Base-by-base conservation (phyloP, 2,113 vertebrate genomes). In the Hyla sarda region DNA sequence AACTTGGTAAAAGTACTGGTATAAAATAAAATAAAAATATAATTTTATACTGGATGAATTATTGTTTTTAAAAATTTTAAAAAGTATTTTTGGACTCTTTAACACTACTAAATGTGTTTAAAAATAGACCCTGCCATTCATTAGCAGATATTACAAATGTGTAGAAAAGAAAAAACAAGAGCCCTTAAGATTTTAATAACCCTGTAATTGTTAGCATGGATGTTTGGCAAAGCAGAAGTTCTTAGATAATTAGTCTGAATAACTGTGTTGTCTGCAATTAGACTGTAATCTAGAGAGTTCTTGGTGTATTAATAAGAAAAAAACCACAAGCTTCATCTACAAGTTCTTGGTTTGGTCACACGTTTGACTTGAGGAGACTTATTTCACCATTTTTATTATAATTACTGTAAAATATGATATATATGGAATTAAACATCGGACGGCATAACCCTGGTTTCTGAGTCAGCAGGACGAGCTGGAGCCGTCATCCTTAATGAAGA, bases 401-500 rank as follows among this genome's bases (percentile, higher is more conserved):
- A 86, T 86, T 85, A 78, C 47, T 88, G 86, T 89, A 77, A 21
- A 71, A 87, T 74, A 82, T 75, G 52, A 72, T 86, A 47, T 87
- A 87, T 87, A 60, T 47, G 69, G 60, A 82, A 87, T 87, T 69
- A 82, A 87, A 87, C 69, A 74, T 82, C 74, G 67, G 85, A 54
- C 78, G 62, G n/a, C 32, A 7, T 87, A 73, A 87, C 85, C 85
- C 78, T 82, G 41, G 62, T 82, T 87, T 87, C 25, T 50, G 41
- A 87, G 81, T 78, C 77, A 87, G 77, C 78, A 74, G 85, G 85
- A 47, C 54, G 56, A 82, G 85, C 77, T 48, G 48, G 52, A 82
- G 77, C 78, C 67, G 65, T 82, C 85, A 87, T 81, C 25, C 78
- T 87, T 87, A 87, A 87, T 87, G 85, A 87, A 87, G 85, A 87